Evolutionary conservation across 92 coral and sea anemone species (phyloP).

Genomic region (Scolanthus callimorphus): DNA sequence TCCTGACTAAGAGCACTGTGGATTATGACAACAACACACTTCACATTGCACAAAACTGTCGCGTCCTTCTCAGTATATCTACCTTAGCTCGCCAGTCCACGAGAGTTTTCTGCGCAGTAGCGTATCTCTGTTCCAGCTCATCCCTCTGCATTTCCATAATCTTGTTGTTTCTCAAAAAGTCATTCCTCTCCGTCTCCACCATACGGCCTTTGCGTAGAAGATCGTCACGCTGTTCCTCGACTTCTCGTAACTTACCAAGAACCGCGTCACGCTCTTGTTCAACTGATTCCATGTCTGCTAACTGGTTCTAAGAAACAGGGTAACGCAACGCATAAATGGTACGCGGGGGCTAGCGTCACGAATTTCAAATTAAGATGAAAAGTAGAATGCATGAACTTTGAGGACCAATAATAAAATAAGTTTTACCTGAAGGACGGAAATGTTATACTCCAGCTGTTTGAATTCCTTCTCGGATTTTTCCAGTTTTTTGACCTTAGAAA

Average conservation of each 20-base stretch:
- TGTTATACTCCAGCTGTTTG: slow-evolving; percentile 79
- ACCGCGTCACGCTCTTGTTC: slow-evolving; percentile 85
- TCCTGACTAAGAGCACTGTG: no score
- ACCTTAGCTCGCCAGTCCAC: slow-evolving; percentile 78
- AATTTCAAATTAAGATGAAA: no score
- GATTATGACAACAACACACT: no score
- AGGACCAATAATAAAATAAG: not conserved
- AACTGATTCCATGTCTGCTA: slow-evolving; percentile 88
- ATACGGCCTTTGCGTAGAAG: slow-evolving; percentile 80
- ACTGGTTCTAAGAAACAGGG: slow-evolving; percentile 57
- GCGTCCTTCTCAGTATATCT: slow-evolving; percentile 1
- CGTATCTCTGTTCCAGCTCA: slow-evolving; percentile 82
- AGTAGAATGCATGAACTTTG: no score
- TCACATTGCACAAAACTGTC: no score
- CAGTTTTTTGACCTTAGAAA: slow-evolving; percentile 73
- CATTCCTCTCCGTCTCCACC: slow-evolving; percentile 93
- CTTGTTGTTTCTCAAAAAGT: slow-evolving; percentile 89
- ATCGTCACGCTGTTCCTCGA: slow-evolving; percentile 89
- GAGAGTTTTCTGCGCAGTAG: slow-evolving; percentile 68
- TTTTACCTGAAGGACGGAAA: slow-evolving; percentile 75
- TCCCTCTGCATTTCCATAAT: slow-evolving; percentile 93
- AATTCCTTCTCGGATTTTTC: slow-evolving; percentile 92
- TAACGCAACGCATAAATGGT: not conserved
- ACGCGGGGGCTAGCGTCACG: no score
- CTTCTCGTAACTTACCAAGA: slow-evolving; percentile 51